Percentiles rank a stretch among this genome's conserved stretches.
Evolutionary conservation across 2,888 invertebrate species (phyloP).

Genomic region (Drosophila pullipes): DNA sequence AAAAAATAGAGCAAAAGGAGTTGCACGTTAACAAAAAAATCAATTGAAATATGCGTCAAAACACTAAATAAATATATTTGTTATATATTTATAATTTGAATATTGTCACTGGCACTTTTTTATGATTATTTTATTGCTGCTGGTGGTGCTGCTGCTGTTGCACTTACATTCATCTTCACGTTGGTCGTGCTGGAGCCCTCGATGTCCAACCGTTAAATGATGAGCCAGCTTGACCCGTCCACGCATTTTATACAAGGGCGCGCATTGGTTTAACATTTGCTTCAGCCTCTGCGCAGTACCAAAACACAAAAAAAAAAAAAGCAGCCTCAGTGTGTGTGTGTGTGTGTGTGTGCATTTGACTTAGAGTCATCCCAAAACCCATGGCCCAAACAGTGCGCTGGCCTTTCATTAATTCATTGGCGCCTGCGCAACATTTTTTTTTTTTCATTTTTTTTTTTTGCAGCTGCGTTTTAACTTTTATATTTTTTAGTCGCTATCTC

Average conservation of each 20-base stretch:
- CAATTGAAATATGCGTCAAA: not conserved
- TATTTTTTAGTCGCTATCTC: conserved; percentile 26
- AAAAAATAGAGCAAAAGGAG: not conserved
- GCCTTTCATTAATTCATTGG: conserved; percentile 66
- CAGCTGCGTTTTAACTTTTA: conserved; percentile 8
- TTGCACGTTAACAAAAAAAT: conserved; percentile 18
- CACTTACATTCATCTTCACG: conserved; percentile 83
- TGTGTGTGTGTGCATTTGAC: conserved; percentile 15
- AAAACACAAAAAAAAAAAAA: too few relatives aligned
- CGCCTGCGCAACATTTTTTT: conserved; percentile 56
- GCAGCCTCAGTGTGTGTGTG: not conserved
- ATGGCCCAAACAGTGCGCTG: conserved; percentile 47
- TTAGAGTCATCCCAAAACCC: conserved; percentile 39
- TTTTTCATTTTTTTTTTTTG: not conserved
- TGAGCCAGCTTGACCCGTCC: conserved; percentile 72
- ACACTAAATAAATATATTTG: conserved; percentile 2
- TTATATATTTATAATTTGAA: not conserved
- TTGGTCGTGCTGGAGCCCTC: conserved; percentile 79
- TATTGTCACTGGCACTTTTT: conserved; percentile 33
- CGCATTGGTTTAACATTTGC: conserved; percentile 36
- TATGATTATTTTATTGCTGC: not conserved
- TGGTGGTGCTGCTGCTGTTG: conserved; percentile 10
- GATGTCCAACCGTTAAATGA: conserved; percentile 83
- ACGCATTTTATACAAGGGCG: conserved; percentile 82
- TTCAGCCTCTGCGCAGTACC: not conserved